Evolutionary conservation across 2,888 invertebrate species (phyloP), one percentile per base, ranked within the genome.

Genomic region (Eupithecia exiguata): DNA sequence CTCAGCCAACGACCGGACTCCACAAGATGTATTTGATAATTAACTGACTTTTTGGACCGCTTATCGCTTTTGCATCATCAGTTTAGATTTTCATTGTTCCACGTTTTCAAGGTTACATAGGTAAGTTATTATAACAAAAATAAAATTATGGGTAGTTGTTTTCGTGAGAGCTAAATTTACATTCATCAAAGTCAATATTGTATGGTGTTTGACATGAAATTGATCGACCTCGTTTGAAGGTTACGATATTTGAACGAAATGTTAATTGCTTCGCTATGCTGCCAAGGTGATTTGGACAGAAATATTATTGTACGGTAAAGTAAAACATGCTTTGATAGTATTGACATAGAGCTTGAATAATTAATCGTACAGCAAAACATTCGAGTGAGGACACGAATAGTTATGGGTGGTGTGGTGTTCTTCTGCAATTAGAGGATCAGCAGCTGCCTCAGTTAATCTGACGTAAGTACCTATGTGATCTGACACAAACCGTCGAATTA

Each of bases 221-320:
- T 75, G 74, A 80, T 81, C 72, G 81, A 82, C 83, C 83, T 86
- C 80, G 78, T 78, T 68, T 61, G 83, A 87, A 89, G 88, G 87
- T 85, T 86, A 85, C 83, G 84, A 80, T 83, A 81, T 86, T 88
- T 84, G 82, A 83, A 81, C 79, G 80, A 88, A 91, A 89, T 87
- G 85, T 83, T 87, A 87, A 86, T 87, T 84, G 84, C 83, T 78
- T 79, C 74, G 80, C 80, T 83, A 79, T 84, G 81, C 84, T 84
- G 82, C 85, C 86, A 87, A 89, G 87, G 87, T 84, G 77, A 80
- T 82, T 85, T 83, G 65, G 61, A 71, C 73, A 72, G 43, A 62
- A 65, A 69, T 21, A 12, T 46, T 30, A 36, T 46, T 46, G 76
- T 76, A 76, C 71, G 70, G 74, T 38, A 18, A 21, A 36, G 36